Percentiles rank a stretch among this genome's conserved stretches.
phyloP scores from a whole-genome alignment of 2,113 vertebrate genomes.

The Podarcis muralis region DNA sequence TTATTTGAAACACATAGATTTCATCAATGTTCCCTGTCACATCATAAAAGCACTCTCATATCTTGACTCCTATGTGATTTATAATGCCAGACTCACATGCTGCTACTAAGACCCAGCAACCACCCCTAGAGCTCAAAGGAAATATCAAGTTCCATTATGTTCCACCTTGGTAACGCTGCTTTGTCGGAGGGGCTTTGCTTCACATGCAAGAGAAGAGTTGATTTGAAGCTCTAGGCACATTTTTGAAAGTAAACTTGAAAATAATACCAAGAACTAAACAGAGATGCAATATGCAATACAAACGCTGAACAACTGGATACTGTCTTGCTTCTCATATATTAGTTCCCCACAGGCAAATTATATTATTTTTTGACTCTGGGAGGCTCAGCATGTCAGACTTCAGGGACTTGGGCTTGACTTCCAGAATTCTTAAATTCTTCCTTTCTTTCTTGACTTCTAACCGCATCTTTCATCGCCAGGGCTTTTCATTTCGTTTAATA shows the following conservation, averaged over 20 bases:
- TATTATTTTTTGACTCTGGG: neutral
- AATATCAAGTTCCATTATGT: neutral
- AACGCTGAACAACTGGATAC: neutral
- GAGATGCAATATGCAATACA: too few species aligned
- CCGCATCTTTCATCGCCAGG: neutral
- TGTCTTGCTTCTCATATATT: neutral
- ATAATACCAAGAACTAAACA: neutral
- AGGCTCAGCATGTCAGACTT: neutral
- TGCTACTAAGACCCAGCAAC: neutral
- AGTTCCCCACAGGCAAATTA: neutral
- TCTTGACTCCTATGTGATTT: neutral
- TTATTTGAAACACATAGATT: slow-evolving; percentile 21
- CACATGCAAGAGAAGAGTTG: neutral
- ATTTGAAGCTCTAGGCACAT: neutral
- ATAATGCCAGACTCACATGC: neutral
- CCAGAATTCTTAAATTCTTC: neutral
- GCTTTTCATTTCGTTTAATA: neutral
- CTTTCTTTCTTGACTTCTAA: neutral
- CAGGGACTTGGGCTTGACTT: neutral
- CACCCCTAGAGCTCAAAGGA: neutral
- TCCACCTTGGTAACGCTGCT: neutral
- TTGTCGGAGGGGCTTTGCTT: neutral
- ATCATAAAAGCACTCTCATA: slow-evolving; percentile 12
- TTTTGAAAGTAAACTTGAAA: neutral
- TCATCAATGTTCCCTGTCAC: neutral